Conservation (phyloP, 37 sponge, comb jelly and placozoan species). For the Theonella swinhoei region DNA sequence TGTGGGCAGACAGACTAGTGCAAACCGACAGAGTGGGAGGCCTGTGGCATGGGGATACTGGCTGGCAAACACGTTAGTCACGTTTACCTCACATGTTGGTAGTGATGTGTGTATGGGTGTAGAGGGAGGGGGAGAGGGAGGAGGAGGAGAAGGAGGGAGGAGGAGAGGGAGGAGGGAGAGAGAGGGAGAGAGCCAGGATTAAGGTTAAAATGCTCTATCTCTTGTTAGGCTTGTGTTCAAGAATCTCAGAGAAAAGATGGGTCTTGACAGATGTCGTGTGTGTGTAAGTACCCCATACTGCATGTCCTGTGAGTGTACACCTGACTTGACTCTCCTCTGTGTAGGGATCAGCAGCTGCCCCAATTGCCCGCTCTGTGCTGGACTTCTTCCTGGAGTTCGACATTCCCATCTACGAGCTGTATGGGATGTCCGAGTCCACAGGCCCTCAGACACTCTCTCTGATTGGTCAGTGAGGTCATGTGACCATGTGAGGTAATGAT, state of each 20-base stretch:
- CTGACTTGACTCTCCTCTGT: neutral
- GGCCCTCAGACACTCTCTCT: conserved; percentile 89
- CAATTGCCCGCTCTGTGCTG: conserved; percentile 74
- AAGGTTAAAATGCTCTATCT: too few species aligned
- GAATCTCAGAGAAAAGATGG: conserved; percentile 68
- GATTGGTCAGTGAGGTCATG: conserved; percentile 42
- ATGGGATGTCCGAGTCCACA: conserved; percentile 93
- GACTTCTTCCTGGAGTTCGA: conserved; percentile 91
- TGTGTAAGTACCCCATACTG: conserved; percentile 18
- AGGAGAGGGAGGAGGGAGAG: too few species aligned
- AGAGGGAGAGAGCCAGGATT: too few species aligned
- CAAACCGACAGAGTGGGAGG: conserved; percentile 49
- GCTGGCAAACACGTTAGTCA: conserved; percentile 79
- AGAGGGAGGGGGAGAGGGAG: too few species aligned
- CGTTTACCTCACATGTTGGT: neutral
- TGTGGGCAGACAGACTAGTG: conserved; percentile 54
- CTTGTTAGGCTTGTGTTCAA: conserved; percentile 72
- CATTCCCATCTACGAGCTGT: conserved; percentile 86
- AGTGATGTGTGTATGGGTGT: neutral
- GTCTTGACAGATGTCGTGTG: conserved; percentile 74
- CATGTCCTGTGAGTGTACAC: neutral
- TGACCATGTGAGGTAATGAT: neutral
- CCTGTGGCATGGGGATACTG: conserved; percentile 86
- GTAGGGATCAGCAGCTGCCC: conserved; percentile 87
- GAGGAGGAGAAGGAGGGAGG: neutral